These are phyloP conservation scores for Littorina saxatilis DNA, from an alignment of 1,140 invertebrate species.

Conservation along the genomic window DNA sequence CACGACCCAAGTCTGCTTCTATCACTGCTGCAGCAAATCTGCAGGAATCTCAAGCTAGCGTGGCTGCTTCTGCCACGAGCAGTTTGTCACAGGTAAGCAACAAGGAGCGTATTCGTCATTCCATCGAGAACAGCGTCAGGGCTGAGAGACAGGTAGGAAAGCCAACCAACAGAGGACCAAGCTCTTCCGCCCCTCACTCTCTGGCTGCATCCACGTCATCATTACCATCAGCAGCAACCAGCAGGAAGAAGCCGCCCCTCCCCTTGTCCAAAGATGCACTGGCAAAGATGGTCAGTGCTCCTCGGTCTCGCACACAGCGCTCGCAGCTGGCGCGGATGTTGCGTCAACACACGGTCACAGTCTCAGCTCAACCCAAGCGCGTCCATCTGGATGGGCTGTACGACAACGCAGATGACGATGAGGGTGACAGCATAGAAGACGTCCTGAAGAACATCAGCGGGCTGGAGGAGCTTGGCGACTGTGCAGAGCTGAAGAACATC, in stretches of 20 bases:
- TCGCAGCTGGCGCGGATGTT: slow-evolving; percentile 54
- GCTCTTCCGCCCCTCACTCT: background rate
- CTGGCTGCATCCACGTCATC: background rate
- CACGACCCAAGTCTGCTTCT: background rate
- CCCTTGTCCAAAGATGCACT: slow-evolving; percentile 52
- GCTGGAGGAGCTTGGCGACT: slow-evolving; percentile 20
- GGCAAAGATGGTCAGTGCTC: slow-evolving; percentile 61
- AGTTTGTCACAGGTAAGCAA: slow-evolving; percentile 8
- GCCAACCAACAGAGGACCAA: background rate
- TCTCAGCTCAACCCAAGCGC: slow-evolving; percentile 44
- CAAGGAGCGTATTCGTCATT: slow-evolving; percentile 44
- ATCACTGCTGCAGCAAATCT: background rate
- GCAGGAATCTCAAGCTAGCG: background rate
- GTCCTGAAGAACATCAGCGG: slow-evolving; percentile 5
- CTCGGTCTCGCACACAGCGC: slow-evolving; percentile 57
- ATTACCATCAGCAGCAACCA: background rate
- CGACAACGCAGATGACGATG: slow-evolving; percentile 43
- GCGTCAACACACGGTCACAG: slow-evolving; percentile 47
- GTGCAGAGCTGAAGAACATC: slow-evolving; percentile 21
- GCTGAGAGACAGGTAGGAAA: background rate
- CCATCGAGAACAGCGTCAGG: slow-evolving; percentile 46
- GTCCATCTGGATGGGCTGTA: slow-evolving; percentile 51
- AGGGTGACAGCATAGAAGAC: slow-evolving; percentile 38
- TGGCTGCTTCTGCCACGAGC: background rate
- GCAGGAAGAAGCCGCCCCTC: background rate